phyloP scores from a whole-genome alignment of 2,113 vertebrate species.

The Glaucomys volans region DNA sequence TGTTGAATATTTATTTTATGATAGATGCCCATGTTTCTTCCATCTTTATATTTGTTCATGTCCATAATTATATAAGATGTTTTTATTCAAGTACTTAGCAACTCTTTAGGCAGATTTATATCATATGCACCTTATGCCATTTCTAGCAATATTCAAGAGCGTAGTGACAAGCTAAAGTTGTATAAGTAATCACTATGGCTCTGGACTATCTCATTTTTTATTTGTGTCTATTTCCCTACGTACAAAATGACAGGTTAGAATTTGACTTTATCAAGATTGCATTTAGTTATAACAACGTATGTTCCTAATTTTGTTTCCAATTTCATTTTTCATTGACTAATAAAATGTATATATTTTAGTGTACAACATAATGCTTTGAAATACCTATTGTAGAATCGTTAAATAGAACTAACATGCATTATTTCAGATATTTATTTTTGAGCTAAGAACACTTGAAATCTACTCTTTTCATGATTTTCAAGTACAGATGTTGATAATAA shows the following conservation, averaged over 20 bases:
- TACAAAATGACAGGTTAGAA: background rate
- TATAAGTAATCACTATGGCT: background rate
- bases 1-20: slow-evolving; percentile 19
- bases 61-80: background rate
- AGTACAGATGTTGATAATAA: too few species aligned
- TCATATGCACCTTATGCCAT: background rate
- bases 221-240: background rate
- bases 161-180: background rate
- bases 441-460: background rate
- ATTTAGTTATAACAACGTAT: background rate
- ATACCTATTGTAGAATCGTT: background rate
- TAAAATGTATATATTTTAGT: background rate
- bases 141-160: background rate
- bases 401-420: background rate
- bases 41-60: background rate
- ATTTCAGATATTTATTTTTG: too few species aligned
- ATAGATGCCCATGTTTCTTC: background rate
- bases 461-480: background rate
- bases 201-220: background rate
- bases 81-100: slow-evolving; percentile 15
- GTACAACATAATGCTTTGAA: background rate
- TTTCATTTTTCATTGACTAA: background rate
- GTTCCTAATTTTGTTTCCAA: background rate
- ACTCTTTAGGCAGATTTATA: background rate
- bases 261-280: background rate